phyloP scores from a whole-genome alignment of 2,113 vertebrate genomes.

The Chamaetylas fuelleborni region DNA sequence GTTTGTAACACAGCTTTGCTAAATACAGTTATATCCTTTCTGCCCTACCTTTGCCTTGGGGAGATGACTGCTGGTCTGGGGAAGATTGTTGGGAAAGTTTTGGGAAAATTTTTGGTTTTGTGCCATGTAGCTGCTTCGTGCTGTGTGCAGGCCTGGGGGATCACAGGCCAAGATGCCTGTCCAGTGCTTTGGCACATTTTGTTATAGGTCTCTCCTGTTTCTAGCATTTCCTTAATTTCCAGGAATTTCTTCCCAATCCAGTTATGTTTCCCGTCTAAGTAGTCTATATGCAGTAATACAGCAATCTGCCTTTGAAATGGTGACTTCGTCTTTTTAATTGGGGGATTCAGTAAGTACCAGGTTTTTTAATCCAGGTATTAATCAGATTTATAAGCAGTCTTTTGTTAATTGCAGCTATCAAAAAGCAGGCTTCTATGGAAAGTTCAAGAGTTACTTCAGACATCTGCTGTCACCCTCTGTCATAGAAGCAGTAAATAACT shows the following conservation, averaged over 20 bases:
- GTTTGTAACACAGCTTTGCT: not conserved
- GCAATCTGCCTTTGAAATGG: not conserved
- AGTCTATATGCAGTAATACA: not conserved
- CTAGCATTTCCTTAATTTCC: not conserved
- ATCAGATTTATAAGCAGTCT: not conserved
- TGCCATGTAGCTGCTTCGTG: not conserved
- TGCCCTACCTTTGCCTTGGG: not conserved
- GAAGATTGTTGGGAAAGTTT: not conserved
- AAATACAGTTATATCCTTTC: not conserved
- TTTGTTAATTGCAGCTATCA: not conserved
- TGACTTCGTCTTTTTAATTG: not conserved
- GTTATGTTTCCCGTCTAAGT: not conserved
- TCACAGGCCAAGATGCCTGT: not conserved
- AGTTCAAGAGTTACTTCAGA: not conserved
- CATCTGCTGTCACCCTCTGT: not conserved
- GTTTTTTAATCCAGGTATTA: not conserved
- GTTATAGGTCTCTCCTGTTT: not conserved
- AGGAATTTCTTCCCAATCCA: not conserved
- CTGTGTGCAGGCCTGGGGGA: not conserved
- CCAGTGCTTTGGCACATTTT: not conserved
- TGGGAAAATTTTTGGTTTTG: not conserved
- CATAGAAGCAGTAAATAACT: not conserved
- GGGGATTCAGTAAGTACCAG: not conserved
- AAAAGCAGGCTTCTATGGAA: not conserved
- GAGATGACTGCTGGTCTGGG: not conserved